Evolutionary conservation across 2,113 vertebrate species (phyloP), one percentile per base, ranked within the genome.

Genomic region (Chamaea fasciata): DNA sequence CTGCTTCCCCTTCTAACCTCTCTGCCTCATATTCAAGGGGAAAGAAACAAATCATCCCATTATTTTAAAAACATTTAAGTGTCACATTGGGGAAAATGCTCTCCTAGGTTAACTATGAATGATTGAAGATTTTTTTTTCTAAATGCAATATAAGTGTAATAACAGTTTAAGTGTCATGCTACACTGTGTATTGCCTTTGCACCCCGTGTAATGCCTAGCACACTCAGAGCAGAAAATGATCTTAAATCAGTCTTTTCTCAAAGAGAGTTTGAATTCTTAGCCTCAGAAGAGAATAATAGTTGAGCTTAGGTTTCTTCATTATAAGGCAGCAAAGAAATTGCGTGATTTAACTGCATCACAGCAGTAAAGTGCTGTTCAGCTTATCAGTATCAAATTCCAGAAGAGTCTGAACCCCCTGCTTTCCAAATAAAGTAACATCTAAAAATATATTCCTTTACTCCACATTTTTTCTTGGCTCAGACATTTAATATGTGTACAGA

Each of bases 141-240:
- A 94, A 94, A 92, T 96, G 95, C 80, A 94, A 96, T 94, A 69
- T 92, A 94, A 94, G 78, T 90, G 85, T 93, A 96, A 92, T 94
- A 91, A 75, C 94, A 92, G 88, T 94, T 95, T 84, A 94, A 94
- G 85, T 94, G 90, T 87, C 93, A 85, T 18, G 83, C 85, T 96
- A 92, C 41, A 18, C 62, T 79, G 86, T 19, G 78, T 65, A 83
- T 85, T 96, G 96, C 94, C 94, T 96, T 97, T 96, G 94, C 92
- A 97, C 97, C 87, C 96, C 92, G 76, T 91, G 92, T 97, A 96
- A 98, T 94, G 96, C 90, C 94, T 93, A 96, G 90, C 71, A 97
- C 83, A 56, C 71, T 95, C 77, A 65, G 88, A 95, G 96, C 86
- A 97, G 94, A 95, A 97, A 97, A 97, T 91, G 47, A 90, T 94